phyloP scores from a whole-genome alignment of 2,113 vertebrate genomes.

The Tamias sibiricus region DNA sequence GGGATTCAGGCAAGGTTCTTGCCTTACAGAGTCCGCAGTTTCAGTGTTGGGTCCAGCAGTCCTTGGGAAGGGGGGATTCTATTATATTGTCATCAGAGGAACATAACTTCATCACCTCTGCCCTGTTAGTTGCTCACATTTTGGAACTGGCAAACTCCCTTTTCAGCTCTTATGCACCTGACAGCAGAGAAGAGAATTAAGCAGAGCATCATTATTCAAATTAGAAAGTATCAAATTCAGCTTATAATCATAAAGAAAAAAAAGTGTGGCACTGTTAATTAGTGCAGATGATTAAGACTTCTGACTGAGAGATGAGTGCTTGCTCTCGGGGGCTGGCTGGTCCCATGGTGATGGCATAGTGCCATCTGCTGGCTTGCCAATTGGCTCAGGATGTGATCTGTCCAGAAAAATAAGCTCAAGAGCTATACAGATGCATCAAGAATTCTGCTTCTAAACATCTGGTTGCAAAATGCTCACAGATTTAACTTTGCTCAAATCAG shows the following conservation, averaged over 20 bases:
- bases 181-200: slow-evolving; percentile 45
- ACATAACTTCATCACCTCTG: neutral
- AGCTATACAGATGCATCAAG: neutral
- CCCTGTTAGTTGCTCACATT: neutral
- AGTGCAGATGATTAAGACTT: slow-evolving; percentile 34
- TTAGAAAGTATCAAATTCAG: slow-evolving; percentile 57
- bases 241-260: slow-evolving; percentile 56
- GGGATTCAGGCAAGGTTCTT: neutral
- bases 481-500: neutral
- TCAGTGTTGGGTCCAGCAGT: neutral
- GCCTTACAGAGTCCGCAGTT: neutral
- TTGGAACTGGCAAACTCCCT: slow-evolving; percentile 24
- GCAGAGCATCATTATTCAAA: slow-evolving; percentile 63
- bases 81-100: neutral
- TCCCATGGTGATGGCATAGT: slow-evolving; percentile 37
- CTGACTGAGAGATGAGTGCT: neutral
- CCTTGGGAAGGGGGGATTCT: neutral
- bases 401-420: neutral
- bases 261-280: slow-evolving; percentile 57
- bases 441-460: neutral
- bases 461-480: slow-evolving; percentile 1
- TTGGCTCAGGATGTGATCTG: neutral
- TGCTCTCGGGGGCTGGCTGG: neutral
- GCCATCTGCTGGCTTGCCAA: slow-evolving; percentile 70
- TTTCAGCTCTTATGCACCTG: slow-evolving; percentile 39